These are phyloP conservation scores for Idris sp. DNA, from an alignment of 1,140 invertebrate genomes.

Conservation along the genomic window DNA sequence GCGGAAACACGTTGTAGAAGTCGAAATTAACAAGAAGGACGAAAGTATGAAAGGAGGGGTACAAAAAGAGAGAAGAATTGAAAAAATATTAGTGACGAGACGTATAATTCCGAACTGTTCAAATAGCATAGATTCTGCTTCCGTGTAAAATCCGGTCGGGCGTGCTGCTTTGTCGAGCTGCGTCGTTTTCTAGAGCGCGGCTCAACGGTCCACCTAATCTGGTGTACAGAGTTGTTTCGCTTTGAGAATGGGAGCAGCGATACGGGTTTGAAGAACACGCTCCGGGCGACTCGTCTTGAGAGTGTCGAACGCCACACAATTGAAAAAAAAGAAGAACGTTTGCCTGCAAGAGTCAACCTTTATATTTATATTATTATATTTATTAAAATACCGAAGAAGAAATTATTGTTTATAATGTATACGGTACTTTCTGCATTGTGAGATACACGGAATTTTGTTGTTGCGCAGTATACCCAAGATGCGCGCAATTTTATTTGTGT, in stretches of 20 bases:
- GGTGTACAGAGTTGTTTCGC: constrained; percentile 54
- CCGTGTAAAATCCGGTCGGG: constrained; percentile 56
- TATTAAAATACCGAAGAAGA: too few relatives aligned
- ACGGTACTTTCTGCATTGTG: too few relatives aligned
- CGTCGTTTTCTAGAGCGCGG: constrained; percentile 58
- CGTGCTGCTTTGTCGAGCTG: constrained; percentile 51
- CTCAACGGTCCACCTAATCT: constrained; percentile 56
- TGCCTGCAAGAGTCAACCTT: constrained; percentile 17
- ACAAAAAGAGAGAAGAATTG: neutral
- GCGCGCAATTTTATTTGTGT: too few relatives aligned
- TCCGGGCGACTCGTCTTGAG: constrained; percentile 44
- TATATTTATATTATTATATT: too few relatives aligned
- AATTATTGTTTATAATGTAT: too few relatives aligned
- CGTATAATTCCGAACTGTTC: constrained; percentile 51
- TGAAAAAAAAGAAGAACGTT: constrained; percentile 55
- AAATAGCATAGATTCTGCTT: constrained; percentile 56
- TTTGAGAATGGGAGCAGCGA: constrained; percentile 59
- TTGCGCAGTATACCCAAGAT: too few relatives aligned
- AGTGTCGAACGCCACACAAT: constrained; percentile 47
- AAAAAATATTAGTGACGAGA: constrained; percentile 44
- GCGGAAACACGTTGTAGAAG: too few relatives aligned
- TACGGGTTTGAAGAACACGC: constrained; percentile 37
- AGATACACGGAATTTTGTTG: too few relatives aligned
- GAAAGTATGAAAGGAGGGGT: neutral
- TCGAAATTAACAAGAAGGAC: too few relatives aligned